Base-by-base conservation (phyloP, 1,140 invertebrate species). In the Drosophila lacteicornis region DNA sequence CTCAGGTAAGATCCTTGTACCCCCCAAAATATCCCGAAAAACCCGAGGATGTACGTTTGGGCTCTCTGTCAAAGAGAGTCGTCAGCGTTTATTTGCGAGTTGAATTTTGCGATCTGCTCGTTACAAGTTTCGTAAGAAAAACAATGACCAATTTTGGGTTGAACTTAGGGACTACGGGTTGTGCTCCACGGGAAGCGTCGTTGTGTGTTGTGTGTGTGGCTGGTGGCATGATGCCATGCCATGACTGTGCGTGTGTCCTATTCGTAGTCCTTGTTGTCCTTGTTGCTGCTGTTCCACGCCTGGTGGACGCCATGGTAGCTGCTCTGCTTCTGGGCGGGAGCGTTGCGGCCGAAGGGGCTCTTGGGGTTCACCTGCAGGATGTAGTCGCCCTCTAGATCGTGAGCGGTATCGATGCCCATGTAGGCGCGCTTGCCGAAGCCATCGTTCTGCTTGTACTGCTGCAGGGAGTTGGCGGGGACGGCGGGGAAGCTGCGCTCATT, bases 291-390 rank as follows among this genome's bases (percentile, higher is more conserved):
- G 19, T 33, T 81, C 91, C 91, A 92, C 45, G 77, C 22, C 49
- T 81, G 71, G 45, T 88, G 91, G 15, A 74, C 75, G 19, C 61
- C 81, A 4, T 92, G 91, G 38, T 80, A 91, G 53, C 70, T 78
- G 74, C 42, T 88, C 63, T 92, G 91, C 22, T 67, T 79, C 74
- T 92, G 75, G 59, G 91, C 91, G 2, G 91, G 82, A 0, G 83
- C 57, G 38, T 87, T 91, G 59, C 91, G 87, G 12, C 92, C 92
- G 74, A 92, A 93, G n/a, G 92, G 92, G 13, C 76, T 82, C 70
- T 83, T 80, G n/a, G 83, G 22, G 53, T 92, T 92, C 7, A 92
- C 92, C 71, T 92, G 76, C 17, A 93, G 79, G 25, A 93, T 88
- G 69, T 91, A 93, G 66, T 92, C 91, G 13, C 92, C 92, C 33